phyloP scores from a whole-genome alignment of 1,140 invertebrate genomes.

The Musca vetustissima region DNA sequence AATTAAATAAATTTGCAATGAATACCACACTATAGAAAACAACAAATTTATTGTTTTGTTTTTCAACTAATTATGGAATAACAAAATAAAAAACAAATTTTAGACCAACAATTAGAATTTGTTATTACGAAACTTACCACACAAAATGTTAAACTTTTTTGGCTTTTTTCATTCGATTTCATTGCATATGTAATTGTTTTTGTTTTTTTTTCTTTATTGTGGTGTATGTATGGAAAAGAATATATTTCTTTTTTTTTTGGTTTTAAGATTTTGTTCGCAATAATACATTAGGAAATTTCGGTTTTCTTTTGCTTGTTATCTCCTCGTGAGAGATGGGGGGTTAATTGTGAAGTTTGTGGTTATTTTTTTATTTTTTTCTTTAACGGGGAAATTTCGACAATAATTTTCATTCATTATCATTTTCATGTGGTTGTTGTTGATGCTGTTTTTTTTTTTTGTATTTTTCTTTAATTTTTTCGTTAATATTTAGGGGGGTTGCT shows the following conservation, averaged over 20 bases:
- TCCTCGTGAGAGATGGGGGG: neutral
- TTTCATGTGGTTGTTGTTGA: too few relatives aligned
- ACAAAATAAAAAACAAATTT: constrained; percentile 5
- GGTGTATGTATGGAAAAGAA: constrained; percentile 29
- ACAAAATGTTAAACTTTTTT: constrained; percentile 53
- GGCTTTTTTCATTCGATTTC: constrained; percentile 33
- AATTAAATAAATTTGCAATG: constrained; percentile 9
- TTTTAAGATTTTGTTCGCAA: constrained; percentile 34
- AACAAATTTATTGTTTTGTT: neutral
- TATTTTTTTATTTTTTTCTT: too few relatives aligned
- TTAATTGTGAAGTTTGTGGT: constrained; percentile 34
- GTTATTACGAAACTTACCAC: constrained; percentile 54
- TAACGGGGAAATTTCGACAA: too few relatives aligned
- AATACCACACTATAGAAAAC: constrained; percentile 17
- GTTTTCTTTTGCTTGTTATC: constrained; percentile 39
- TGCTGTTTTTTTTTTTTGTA: constrained; percentile 32
- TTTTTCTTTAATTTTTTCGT: constrained; percentile 20
- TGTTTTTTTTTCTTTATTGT: constrained; percentile 37
- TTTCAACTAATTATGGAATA: too few relatives aligned
- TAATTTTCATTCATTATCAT: too few relatives aligned
- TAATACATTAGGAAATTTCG: constrained; percentile 36
- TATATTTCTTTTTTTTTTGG: constrained; percentile 28
- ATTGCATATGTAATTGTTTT: constrained; percentile 28
- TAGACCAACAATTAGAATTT: constrained; percentile 44
- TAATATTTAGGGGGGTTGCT: constrained; percentile 19